Evolutionary conservation across 2,113 vertebrate genomes (phyloP).

Genomic region (Otus sunia): DNA sequence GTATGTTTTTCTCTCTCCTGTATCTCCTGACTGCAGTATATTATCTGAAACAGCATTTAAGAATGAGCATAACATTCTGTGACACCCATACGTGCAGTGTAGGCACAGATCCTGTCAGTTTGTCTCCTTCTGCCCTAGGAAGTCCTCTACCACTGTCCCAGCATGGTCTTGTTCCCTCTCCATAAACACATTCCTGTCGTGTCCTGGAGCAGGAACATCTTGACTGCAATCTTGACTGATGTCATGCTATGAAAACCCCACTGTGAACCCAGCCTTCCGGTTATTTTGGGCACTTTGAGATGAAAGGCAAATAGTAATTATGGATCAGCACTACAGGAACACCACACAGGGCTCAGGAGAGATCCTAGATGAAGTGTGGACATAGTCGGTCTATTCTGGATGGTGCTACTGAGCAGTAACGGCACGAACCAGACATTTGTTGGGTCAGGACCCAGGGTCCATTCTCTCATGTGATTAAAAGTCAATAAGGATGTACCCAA

Average conservation of each 20-base stretch:
- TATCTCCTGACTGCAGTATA: background rate
- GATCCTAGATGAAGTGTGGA: background rate
- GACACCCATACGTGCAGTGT: background rate
- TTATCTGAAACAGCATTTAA: background rate
- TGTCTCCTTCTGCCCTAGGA: background rate
- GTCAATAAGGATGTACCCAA: background rate
- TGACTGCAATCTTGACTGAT: background rate
- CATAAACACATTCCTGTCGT: accelerated
- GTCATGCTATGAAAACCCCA: background rate
- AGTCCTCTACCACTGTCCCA: background rate
- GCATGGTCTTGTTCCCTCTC: background rate
- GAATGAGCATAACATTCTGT: background rate
- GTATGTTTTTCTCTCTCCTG: background rate
- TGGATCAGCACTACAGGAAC: background rate
- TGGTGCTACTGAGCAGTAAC: background rate
- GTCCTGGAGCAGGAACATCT: accelerated
- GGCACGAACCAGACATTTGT: background rate
- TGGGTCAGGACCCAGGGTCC: background rate
- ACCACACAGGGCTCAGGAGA: background rate
- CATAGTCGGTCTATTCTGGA: accelerated
- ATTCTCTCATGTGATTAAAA: background rate
- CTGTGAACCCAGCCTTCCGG: background rate
- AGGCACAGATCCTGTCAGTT: background rate
- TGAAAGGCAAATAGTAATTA: background rate
- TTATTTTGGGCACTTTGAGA: background rate